Base-by-base conservation (phyloP, 92 coral and sea anemone species). In the Zoanthus gigantus region DNA sequence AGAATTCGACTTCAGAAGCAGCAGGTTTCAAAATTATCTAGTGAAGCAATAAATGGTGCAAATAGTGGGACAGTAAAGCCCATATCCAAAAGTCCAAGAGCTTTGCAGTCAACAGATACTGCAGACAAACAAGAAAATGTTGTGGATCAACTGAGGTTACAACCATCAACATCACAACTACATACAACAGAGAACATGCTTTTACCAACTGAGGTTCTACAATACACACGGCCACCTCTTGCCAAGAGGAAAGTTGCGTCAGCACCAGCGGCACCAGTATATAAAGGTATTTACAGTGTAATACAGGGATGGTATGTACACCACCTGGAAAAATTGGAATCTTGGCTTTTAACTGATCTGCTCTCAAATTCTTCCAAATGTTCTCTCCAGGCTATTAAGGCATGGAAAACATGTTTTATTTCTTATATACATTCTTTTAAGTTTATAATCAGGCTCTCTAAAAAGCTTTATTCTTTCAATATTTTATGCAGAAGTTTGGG, bases 171-270 rank as follows among this genome's bases (percentile, higher is more conserved):
- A 76, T 14, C 74, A 9, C 60, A 29, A 29, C 78, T 42, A 23
- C 18, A 74, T 74, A 85, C 48, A 13, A 65, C 85, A 9, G 88
- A 87, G 53, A 74, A 76, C 74, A 44, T 65, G 47, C 80, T 58
- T 17, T 84, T 82, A 29, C 76, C 69, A 34, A 58, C 85, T 42
- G 94, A 69, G 14, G 50, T 53, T 9, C 81, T 74, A 44, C 31
- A 52, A 34, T 90, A 85, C 8, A 79, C 81, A 0, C 83, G 89
- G 10, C 75, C 92, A 53, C 91, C 90, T 15, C 89, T 93, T 29
- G 92, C 95, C 23, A 97, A 94, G 57, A 88, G 99, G 85, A 97
- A 97, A 86, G 95, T 97, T 16, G 97, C 95, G 58, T 85, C 94
- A 57, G 97, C 93, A 11, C 95, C 98, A 16, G 88, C 98, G 23